Conservation (phyloP, 2,797 vertebrate genomes). For the Cirrhinus mrigala region DNA sequence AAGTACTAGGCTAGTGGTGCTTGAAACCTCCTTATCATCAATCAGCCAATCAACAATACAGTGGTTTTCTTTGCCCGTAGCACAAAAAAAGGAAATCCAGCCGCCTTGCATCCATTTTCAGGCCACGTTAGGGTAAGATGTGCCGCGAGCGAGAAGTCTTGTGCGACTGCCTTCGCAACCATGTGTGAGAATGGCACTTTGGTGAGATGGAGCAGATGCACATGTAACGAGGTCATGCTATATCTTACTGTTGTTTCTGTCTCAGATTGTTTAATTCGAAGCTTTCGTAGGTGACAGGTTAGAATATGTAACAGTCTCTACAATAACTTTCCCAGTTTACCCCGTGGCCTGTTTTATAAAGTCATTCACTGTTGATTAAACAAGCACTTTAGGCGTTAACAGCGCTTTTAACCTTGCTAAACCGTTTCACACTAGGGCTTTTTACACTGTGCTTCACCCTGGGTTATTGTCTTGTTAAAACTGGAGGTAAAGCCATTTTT, state of each 20-base stretch:
- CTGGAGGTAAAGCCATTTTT: not conserved
- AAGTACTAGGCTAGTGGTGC: constrained; percentile 29
- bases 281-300: not conserved
- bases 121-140: too few relatives aligned
- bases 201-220: constrained; percentile 74
- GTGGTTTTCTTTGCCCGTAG: constrained; percentile 4
- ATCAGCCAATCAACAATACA: constrained; percentile 32
- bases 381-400: constrained; percentile 8
- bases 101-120: not conserved
- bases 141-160: constrained; percentile 52
- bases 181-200: constrained; percentile 77
- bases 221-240: constrained; percentile 59
- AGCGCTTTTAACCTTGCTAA: not conserved
- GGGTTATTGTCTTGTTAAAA: constrained; percentile 26
- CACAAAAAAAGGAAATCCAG: constrained; percentile 14
- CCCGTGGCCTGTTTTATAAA: not conserved
- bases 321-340: not conserved
- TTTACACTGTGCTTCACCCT: not conserved
- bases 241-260: constrained; percentile 15
- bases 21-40: constrained; percentile 27
- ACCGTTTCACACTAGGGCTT: not conserved
- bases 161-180: constrained; percentile 62
- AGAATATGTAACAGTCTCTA: not conserved
- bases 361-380: constrained; percentile 12
- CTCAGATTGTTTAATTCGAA: not conserved